Evolutionary conservation across 2,797 vertebrate genomes (phyloP).

Genomic region (Gallinago nigripennis): DNA sequence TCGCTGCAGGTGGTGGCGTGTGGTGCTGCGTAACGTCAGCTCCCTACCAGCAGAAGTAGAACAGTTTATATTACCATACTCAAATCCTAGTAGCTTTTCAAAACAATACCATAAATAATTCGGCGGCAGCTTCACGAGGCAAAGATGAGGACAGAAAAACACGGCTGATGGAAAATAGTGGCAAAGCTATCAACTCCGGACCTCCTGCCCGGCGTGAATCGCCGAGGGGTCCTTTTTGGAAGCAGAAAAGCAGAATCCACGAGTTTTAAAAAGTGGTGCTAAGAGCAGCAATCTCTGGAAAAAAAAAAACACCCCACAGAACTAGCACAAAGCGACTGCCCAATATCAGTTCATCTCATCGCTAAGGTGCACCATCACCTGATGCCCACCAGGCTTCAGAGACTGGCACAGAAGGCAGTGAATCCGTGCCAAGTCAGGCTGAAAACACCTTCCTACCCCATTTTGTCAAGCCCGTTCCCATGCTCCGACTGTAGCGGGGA

Average conservation of each 20-base stretch:
- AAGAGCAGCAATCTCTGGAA: background rate
- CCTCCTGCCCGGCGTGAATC: background rate
- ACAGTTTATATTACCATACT: background rate
- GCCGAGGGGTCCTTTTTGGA: background rate
- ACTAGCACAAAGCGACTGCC: background rate
- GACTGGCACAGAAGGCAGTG: background rate
- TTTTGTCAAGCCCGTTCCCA: background rate
- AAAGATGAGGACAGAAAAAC: background rate
- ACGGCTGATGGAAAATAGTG: background rate
- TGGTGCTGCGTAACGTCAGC: background rate
- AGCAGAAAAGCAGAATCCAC: background rate
- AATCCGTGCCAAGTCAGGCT: background rate
- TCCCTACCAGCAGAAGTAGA: background rate
- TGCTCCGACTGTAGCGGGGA: background rate
- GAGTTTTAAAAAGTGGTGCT: background rate
- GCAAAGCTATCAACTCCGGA: background rate
- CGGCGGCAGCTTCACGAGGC: background rate
- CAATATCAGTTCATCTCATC: background rate
- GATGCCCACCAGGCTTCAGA: background rate
- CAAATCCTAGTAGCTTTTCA: background rate
- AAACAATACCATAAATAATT: background rate
- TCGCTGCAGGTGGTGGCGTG: fast-evolving
- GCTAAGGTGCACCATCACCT: background rate
- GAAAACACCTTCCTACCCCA: background rate
- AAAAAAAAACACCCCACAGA: background rate